Evolutionary conservation across 1,140 invertebrate species (phyloP).

Genomic region (Ceratitis capitata): DNA sequence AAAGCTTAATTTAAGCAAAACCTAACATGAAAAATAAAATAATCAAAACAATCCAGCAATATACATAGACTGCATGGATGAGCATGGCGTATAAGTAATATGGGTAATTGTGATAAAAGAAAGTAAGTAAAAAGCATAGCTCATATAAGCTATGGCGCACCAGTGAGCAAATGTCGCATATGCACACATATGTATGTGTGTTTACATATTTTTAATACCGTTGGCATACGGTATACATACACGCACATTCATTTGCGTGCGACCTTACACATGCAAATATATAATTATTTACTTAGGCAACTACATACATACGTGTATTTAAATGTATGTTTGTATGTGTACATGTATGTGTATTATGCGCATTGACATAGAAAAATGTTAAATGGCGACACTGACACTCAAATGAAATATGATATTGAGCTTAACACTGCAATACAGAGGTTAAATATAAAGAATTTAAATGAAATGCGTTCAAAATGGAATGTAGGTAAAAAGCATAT

Average conservation of each 20-base stretch:
- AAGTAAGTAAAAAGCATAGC: background rate
- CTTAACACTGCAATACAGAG: background rate
- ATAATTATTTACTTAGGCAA: background rate
- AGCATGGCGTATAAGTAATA: conserved; percentile 20
- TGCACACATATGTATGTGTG: background rate
- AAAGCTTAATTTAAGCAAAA: background rate
- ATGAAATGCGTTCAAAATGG: background rate
- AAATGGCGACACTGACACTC: conserved; percentile 30
- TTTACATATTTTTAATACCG: background rate
- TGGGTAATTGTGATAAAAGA: background rate
- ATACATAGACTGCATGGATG: background rate
- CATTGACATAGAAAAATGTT: conserved; percentile 30
- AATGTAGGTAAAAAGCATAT: background rate
- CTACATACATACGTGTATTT: background rate
- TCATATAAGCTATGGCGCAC: background rate
- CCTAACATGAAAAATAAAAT: background rate
- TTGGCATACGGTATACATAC: background rate
- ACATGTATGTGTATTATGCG: background rate
- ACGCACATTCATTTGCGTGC: background rate
- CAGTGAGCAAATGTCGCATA: background rate
- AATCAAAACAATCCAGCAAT: background rate
- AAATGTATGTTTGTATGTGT: background rate
- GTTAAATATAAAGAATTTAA: background rate
- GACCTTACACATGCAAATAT: conserved; percentile 2
- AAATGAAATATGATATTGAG: conserved; percentile 24